Evolutionary conservation across 2,797 vertebrate genomes (phyloP).

Genomic region (Gila robusta): DNA sequence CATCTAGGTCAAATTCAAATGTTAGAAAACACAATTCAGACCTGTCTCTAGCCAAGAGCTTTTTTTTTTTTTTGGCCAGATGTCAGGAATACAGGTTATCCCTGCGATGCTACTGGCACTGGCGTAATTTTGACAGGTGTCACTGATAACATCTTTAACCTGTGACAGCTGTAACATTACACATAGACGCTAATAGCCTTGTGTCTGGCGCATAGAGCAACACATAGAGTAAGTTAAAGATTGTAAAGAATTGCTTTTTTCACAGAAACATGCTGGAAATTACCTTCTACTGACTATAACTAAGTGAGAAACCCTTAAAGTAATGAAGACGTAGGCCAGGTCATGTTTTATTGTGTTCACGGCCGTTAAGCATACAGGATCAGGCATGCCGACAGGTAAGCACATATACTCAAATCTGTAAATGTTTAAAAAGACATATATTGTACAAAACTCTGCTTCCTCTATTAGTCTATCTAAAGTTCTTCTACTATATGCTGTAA

Average conservation of each 20-base stretch:
- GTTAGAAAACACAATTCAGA: background rate
- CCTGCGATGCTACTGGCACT: background rate
- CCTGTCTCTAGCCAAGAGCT: background rate
- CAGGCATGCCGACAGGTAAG: background rate
- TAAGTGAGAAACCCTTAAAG: conserved; percentile 15
- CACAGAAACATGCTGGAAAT: background rate
- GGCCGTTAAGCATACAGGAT: conserved; percentile 1
- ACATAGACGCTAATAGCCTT: conserved; percentile 25
- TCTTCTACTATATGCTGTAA: background rate
- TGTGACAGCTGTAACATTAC: conserved; percentile 9
- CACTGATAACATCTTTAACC: conserved; percentile 43
- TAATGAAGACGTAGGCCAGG: conserved; percentile 5
- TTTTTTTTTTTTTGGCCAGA: conserved; percentile 11
- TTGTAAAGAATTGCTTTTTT: conserved; percentile 3
- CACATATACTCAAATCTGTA: background rate
- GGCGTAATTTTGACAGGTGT: conserved; percentile 29
- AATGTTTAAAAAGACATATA: conserved; percentile 13
- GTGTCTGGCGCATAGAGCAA: background rate
- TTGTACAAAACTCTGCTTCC: background rate
- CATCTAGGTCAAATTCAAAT: background rate
- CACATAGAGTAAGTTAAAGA: conserved; percentile 7
- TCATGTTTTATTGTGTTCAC: background rate
- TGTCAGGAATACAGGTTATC: conserved; percentile 9
- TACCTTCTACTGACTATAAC: conserved; percentile 10
- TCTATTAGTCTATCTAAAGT: background rate